Conservation (phyloP, 2,797 vertebrate species). For the Lates japonicus region DNA sequence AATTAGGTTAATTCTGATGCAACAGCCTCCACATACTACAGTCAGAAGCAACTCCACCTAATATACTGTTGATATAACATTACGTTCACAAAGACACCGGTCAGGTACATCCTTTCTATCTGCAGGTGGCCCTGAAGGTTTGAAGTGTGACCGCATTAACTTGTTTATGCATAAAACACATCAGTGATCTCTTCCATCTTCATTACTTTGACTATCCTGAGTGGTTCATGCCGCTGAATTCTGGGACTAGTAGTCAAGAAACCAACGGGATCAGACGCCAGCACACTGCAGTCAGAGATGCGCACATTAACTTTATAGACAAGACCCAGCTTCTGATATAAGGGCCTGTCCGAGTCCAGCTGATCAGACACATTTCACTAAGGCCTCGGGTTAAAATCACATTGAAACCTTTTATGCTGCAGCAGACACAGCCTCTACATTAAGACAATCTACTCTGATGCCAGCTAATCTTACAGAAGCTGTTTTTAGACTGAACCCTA, state of each 20-base stretch:
- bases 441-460: not conserved
- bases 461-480: not conserved
- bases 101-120: too few relatives aligned
- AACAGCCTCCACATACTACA: not conserved
- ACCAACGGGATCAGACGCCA: conserved; percentile 16
- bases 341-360: not conserved
- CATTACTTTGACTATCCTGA: conserved; percentile 27
- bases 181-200: conserved; percentile 28
- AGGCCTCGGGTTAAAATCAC: not conserved
- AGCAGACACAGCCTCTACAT: not conserved
- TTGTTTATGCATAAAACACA: not conserved
- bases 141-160: not conserved
- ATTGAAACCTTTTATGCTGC: not conserved
- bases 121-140: not conserved
- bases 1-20: not conserved
- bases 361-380: not conserved
- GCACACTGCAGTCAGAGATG: conserved; percentile 62
- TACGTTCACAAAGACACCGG: not conserved
- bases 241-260: conserved; percentile 81
- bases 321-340: not conserved
- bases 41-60: not conserved
- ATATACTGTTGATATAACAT: not conserved
- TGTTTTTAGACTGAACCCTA: not conserved
- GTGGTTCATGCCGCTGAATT: conserved; percentile 54
- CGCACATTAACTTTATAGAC: conserved; percentile 54